Percentiles rank a stretch among this genome's conserved stretches.
phyloP scores from a whole-genome alignment of 2,888 invertebrate genomes.

The Zygogramma bicolorata region DNA sequence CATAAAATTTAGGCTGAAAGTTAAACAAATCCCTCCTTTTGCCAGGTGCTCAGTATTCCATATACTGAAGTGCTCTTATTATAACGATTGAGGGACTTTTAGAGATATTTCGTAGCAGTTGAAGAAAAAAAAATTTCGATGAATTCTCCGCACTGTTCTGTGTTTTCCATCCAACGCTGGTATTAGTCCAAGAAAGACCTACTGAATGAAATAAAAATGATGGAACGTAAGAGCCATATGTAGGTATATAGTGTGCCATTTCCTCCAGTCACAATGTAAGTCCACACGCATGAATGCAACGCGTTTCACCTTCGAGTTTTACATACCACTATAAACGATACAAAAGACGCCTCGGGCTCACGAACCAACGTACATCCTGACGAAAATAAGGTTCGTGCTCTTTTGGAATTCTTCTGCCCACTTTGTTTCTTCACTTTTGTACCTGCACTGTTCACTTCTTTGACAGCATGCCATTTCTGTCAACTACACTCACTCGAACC shows the following conservation, averaged over 20 bases:
- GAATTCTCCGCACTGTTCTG: too few species aligned
- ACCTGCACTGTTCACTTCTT: conserved; percentile 25
- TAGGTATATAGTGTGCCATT: not conserved
- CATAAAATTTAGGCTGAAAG: too few species aligned
- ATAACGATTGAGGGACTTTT: too few species aligned
- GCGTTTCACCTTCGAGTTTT: not conserved
- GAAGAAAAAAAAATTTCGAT: too few species aligned
- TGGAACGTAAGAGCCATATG: not conserved
- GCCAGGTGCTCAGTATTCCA: too few species aligned
- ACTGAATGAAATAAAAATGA: not conserved
- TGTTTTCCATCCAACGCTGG: too few species aligned
- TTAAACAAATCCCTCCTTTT: too few species aligned
- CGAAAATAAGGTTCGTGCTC: conserved; percentile 10
- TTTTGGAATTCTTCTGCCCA: conserved; percentile 20
- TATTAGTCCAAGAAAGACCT: too few species aligned
- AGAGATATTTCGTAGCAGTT: too few species aligned
- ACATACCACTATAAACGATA: conserved; percentile 10
- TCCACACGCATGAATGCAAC: not conserved
- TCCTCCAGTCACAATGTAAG: not conserved
- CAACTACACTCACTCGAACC: conserved; percentile 19
- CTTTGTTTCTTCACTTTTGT: conserved; percentile 23
- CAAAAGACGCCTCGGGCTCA: not conserved
- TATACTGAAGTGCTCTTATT: too few species aligned
- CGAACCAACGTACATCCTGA: not conserved
- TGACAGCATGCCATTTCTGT: conserved; percentile 25